Evolutionary conservation across 1,140 invertebrate species (phyloP), one percentile per base, ranked within the genome.

Genomic region (Macrocentrus cingulum): DNA sequence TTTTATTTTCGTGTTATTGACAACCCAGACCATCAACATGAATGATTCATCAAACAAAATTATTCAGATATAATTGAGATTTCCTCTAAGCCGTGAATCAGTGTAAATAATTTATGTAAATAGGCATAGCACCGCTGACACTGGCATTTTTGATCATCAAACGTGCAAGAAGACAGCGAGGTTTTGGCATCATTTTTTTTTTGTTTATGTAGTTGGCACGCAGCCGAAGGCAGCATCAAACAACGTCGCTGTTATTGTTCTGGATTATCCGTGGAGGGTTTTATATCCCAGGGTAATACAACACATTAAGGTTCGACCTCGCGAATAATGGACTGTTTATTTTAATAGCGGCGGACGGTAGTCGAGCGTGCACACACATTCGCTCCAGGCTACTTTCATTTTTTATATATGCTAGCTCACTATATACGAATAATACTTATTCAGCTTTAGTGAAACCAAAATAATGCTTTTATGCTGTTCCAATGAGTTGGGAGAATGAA

Each of bases 321-420:
- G 42, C 50, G 49, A 54, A 71, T 70, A 72, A 75, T 71, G 53
- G 70, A 62, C 56, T 76, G 68, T 76, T 76, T 74, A 75, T 72
- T 74, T 76, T 70, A 71, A 69, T 68, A 71, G 66, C 39, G 64
- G 59, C 57, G 36, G 67, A 67, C 65, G 65, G 60, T 60, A 48
- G 60, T 63, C 18, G 42, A 48, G 39, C 57, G 34, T 51, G 11
- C 9, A 18, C 41, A 50, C 34, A 25, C 6, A 42, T 36, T 52
- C 39, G 51, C 49, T 6, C 16, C 41, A 19, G 18, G 16, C 36
- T 8, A 39, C 13, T 39, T 39, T 39, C 36, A 39, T 39, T 39
- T 39, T 39, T 39, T 39, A 39, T n/a, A n/a, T n/a, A n/a, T 39
- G 36, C 36, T 15, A 39, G 4, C 3, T 39, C 15, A 11, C 36